These are phyloP conservation scores for Agelas oroides DNA, from an alignment of 37 sponge, comb jelly and placozoan species.

Conservation along the genomic window DNA sequence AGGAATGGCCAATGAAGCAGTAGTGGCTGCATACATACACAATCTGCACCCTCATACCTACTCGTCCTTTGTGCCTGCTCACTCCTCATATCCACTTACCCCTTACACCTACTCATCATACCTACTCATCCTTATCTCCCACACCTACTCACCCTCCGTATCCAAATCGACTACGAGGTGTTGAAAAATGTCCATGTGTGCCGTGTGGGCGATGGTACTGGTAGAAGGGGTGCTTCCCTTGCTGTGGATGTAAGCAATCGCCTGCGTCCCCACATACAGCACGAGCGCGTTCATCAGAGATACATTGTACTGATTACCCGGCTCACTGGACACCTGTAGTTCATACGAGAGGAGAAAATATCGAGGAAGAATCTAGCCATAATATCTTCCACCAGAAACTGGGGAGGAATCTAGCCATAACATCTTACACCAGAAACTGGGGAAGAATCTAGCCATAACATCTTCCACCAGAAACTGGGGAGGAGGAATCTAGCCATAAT, in stretches of 20 bases:
- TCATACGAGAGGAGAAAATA: not conserved
- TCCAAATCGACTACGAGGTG: slow-evolving; percentile 93
- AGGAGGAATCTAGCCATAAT: too few relatives aligned
- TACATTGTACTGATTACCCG: slow-evolving; percentile 93
- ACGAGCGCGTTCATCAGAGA: slow-evolving; percentile 96
- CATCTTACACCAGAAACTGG: too few relatives aligned
- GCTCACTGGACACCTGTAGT: slow-evolving; percentile 72
- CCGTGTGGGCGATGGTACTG: slow-evolving; percentile 88
- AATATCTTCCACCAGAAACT: too few relatives aligned
- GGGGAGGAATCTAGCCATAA: too few relatives aligned
- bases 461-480: too few relatives aligned
- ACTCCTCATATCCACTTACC: not conserved
- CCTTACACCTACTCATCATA: not conserved
- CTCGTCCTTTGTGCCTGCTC: too few relatives aligned
- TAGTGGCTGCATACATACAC: not conserved
- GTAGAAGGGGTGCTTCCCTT: slow-evolving; percentile 80
- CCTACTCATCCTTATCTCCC: too few relatives aligned
- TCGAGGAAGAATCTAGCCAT: too few relatives aligned
- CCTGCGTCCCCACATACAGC: slow-evolving; percentile 94
- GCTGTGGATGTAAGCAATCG: slow-evolving; percentile 87
- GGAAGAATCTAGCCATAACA: too few relatives aligned
- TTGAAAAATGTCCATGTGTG: slow-evolving; percentile 98
- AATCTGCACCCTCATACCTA: too few relatives aligned
- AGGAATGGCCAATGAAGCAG: not conserved
- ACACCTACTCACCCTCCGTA: slow-evolving; percentile 96